Conservation (phyloP, 2,113 vertebrate species). For the Felis catus region F.catus_Fca126_mat1.0 CM031412.1:30068501-30069000, state of each 20-base stretch:
- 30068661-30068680: background rate
- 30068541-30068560: background rate
- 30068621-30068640: background rate
- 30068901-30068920: background rate
- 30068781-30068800: background rate
- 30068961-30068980: background rate
- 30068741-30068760: background rate
- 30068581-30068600: background rate
- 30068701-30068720: background rate
- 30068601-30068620: background rate
- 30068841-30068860: background rate
- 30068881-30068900: background rate
- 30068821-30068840: background rate
- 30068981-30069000: background rate
- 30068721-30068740: background rate
- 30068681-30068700: background rate
- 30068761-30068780: constrained; percentile 1
- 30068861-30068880: background rate
- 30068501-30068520: background rate
- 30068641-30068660: background rate
- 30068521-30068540: background rate
- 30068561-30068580: background rate
- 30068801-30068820: background rate
- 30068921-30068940: background rate
- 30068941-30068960: background rate